phyloP scores from a whole-genome alignment of 2,888 invertebrate genomes.

The Cheilosia variabilis region DNA sequence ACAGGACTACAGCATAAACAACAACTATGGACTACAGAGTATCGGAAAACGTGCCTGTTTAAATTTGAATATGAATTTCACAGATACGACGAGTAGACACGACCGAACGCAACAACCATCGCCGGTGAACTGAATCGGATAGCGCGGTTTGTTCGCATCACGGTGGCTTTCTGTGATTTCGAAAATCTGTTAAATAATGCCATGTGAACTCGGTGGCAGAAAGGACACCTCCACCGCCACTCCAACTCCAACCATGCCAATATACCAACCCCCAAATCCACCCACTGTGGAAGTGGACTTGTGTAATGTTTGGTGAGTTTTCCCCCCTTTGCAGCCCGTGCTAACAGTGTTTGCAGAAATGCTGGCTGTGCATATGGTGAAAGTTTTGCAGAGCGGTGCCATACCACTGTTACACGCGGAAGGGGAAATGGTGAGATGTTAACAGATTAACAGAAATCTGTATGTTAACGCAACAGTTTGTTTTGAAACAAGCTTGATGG shows the following conservation, averaged over 20 bases:
- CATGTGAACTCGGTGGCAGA: not conserved
- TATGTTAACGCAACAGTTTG: no score
- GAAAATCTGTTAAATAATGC: slow-evolving; percentile 70
- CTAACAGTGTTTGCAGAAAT: not conserved
- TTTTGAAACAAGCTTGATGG: no score
- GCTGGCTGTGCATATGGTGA: not conserved
- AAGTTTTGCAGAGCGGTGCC: not conserved
- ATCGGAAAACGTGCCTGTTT: slow-evolving; percentile 41
- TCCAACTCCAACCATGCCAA: no score
- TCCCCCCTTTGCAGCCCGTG: not conserved
- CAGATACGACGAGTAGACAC: slow-evolving; percentile 32
- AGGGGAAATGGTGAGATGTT: not conserved
- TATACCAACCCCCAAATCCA: no score
- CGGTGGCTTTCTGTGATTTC: slow-evolving; percentile 68
- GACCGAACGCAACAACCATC: slow-evolving; percentile 74
- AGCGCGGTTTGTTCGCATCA: slow-evolving; percentile 53
- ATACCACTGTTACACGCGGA: not conserved
- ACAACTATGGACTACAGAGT: not conserved
- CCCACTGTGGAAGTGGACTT: no score
- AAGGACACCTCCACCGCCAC: slow-evolving; percentile 7
- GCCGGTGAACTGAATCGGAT: slow-evolving; percentile 68
- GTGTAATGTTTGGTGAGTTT: not conserved
- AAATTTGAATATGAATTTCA: slow-evolving; percentile 27
- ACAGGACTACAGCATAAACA: slow-evolving; percentile 3
- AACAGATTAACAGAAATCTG: no score